Conservation (phyloP, 2,797 vertebrate genomes). For the Margarornis squamiger region DNA sequence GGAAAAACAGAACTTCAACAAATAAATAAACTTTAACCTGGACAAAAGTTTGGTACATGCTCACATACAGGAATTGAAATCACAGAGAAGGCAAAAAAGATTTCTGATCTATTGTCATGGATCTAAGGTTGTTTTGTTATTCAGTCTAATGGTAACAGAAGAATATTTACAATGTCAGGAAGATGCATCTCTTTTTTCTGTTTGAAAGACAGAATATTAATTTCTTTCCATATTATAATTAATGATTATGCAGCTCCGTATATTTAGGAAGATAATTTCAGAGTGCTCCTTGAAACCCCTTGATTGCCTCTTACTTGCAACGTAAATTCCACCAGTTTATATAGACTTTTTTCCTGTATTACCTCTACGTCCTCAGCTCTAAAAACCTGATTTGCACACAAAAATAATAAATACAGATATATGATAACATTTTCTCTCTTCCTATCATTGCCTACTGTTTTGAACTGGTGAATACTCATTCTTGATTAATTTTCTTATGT, state of each 20-base stretch:
- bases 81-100: not conserved
- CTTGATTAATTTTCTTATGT: not conserved
- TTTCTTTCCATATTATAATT: not conserved
- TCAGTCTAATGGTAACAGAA: not conserved
- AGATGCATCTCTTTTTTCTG: not conserved
- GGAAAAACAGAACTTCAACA: not conserved
- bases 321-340: not conserved
- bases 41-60: not conserved
- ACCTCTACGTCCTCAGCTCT: not conserved
- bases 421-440: not conserved
- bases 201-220: not conserved
- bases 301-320: not conserved
- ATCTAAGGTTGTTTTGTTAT: not conserved
- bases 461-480: not conserved
- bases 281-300: not conserved
- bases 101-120: not conserved
- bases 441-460: not conserved
- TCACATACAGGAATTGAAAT: not conserved
- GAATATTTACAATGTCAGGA: not conserved
- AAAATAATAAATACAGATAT: not conserved
- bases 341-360: not conserved
- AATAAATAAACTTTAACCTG: not conserved
- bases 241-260: not conserved
- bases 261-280: not conserved
- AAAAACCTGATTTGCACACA: accelerated